phyloP scores from a whole-genome alignment of 2,797 vertebrate genomes.

The Liasis olivaceus region DNA sequence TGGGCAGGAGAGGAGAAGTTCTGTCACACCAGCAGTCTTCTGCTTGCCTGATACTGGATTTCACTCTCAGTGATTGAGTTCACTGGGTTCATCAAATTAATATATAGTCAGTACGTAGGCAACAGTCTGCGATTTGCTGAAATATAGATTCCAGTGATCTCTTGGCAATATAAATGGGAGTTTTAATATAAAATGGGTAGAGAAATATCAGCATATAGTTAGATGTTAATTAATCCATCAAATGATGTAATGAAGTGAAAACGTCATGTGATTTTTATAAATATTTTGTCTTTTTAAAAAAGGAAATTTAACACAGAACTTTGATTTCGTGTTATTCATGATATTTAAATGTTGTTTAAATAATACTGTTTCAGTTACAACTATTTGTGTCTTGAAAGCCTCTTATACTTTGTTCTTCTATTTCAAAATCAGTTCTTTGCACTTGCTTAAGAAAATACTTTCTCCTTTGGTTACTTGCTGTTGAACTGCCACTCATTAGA shows the following conservation, averaged over 20 bases:
- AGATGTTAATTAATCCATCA: background rate
- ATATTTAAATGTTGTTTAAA: background rate
- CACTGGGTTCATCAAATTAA: background rate
- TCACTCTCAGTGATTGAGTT: background rate
- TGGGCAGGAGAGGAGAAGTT: background rate
- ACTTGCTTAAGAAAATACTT: background rate
- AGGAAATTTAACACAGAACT: background rate
- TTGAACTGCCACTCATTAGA: background rate
- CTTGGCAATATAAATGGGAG: background rate
- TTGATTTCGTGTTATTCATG: background rate
- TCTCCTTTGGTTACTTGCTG: background rate
- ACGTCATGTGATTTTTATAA: background rate
- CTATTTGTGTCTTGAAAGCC: constrained; percentile 3
- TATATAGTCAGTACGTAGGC: background rate
- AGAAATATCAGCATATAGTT: background rate
- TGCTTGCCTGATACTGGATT: background rate
- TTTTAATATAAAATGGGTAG: background rate
- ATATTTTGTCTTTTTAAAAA: background rate
- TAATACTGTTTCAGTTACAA: background rate
- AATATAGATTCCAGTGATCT: background rate
- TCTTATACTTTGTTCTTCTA: background rate
- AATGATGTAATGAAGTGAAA: background rate
- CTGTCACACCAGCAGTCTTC: background rate
- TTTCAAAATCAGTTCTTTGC: background rate
- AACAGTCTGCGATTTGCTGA: background rate